Evolutionary conservation across 2,888 invertebrate genomes (phyloP), one percentile per base, ranked within the genome.

Genomic region (Chymomyza caudatula): DNA sequence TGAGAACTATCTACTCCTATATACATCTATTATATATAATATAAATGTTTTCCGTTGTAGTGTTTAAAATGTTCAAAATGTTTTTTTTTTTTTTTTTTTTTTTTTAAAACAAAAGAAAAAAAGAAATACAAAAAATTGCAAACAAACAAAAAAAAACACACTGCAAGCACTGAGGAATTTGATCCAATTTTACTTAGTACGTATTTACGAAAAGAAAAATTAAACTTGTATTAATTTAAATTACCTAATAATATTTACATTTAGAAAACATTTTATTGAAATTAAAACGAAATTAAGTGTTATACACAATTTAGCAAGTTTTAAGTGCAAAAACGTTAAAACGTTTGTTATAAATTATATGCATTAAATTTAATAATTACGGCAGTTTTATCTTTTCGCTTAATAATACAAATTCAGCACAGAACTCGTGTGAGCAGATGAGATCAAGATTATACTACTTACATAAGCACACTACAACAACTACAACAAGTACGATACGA

Each of bases 131-230:
- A 69, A 69, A 55, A 60, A 67, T n/a, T n/a, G n/a, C n/a, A n/a
- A n/a, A n/a, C n/a, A n/a, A n/a, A n/a, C n/a, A 69, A 63, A 65
- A 78, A 75, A 75, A 79, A 81, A 73, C 71, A 80, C 78, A 90
- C 90, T 90, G 90, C 90, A 90, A 90, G 90, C 90, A 90, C 90
- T 90, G 89, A 90, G 90, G 90, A 89, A 90, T 90, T 90, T 90
- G 90, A 90, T 89, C 88, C 88, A 88, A 89, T 88, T 87, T 87
- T 88, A 88, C 86, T 78, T 74, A 74, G 81, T 78, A 71, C 71
- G 69, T 54, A 51, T 61, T 67, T 71, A 77, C 19, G 71, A 69
- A 74, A 77, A 71, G 74, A 61, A 68, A 75, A 81, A 68, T 76
- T 74, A 67, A 76, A 73, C 66, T 63, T 73, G 74, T 61, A 75